Conservation (phyloP, 2,113 vertebrate genomes). For the Pygathrix nemaeus region DNA sequence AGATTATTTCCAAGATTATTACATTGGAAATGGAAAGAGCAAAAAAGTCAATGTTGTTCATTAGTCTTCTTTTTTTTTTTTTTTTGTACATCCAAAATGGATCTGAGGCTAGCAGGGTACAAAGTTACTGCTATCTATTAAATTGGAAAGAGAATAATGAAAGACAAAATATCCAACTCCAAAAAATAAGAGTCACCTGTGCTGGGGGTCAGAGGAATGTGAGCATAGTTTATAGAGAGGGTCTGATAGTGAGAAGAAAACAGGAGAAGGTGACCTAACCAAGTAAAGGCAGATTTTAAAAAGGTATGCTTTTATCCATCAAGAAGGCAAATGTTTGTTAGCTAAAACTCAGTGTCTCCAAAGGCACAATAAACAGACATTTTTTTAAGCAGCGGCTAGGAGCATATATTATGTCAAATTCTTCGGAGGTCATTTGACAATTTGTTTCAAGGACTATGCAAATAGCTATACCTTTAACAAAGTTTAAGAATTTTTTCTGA, state of each 20-base stretch:
- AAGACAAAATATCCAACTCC: neutral
- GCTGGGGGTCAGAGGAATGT: neutral
- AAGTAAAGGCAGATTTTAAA: neutral
- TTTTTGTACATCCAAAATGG: neutral
- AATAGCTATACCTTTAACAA: neutral
- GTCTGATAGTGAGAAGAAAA: rapidly evolving
- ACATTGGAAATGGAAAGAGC: neutral
- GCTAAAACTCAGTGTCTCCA: neutral
- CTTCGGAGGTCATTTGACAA: neutral
- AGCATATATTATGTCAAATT: neutral
- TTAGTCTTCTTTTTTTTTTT: neutral
- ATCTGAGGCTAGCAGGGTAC: neutral
- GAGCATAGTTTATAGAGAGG: neutral
- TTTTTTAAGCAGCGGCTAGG: neutral
- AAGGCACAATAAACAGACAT: neutral
- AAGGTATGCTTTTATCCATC: neutral
- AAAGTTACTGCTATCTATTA: neutral
- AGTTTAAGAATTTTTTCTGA: neutral
- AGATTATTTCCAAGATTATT: slow-evolving; percentile 22
- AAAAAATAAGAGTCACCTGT: neutral
- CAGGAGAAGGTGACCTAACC: neutral
- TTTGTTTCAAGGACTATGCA: neutral
- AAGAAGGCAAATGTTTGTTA: neutral
- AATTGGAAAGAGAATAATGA: neutral
- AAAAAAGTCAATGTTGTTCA: neutral